Conservation (phyloP, 2,888 invertebrate genomes). For the Invenusta paracnida region DNA sequence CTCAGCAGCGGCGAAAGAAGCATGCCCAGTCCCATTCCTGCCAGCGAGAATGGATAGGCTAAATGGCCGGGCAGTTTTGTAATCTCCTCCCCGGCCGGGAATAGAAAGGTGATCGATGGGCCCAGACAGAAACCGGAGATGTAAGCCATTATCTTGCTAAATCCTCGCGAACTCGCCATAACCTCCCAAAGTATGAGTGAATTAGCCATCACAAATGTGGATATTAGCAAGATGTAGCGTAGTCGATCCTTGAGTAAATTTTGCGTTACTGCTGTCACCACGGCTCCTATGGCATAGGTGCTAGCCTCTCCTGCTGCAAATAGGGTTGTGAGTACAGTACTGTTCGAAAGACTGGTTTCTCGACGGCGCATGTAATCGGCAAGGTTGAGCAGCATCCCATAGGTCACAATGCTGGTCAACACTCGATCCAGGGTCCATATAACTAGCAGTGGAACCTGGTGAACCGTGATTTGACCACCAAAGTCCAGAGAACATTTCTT, state of each 20-base stretch:
- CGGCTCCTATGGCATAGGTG: constrained; percentile 41
- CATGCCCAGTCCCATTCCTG: constrained; percentile 44
- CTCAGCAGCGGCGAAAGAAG: constrained; percentile 41
- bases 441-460: constrained; percentile 38
- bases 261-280: constrained; percentile 40
- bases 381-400: constrained; percentile 44
- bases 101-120: constrained; percentile 44
- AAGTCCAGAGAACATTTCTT: constrained; percentile 28
- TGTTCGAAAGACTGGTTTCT: constrained; percentile 36
- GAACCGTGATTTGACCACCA: neutral
- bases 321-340: constrained; percentile 39
- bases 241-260: constrained; percentile 39
- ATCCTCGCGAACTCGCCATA: neutral
- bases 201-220: constrained; percentile 39
- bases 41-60: constrained; percentile 44
- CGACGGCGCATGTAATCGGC: constrained; percentile 43
- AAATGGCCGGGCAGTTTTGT: constrained; percentile 43
- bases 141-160: constrained; percentile 36
- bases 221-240: constrained; percentile 41
- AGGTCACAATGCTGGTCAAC: constrained; percentile 43
- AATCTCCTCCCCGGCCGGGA: constrained; percentile 45
- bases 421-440: constrained; percentile 45
- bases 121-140: constrained; percentile 43
- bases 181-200: constrained; percentile 40
- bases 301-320: constrained; percentile 44